These are phyloP conservation scores for Pelvicachromis taeniatus DNA, from an alignment of 2,113 vertebrate genomes.

Conservation along the genomic window DNA sequence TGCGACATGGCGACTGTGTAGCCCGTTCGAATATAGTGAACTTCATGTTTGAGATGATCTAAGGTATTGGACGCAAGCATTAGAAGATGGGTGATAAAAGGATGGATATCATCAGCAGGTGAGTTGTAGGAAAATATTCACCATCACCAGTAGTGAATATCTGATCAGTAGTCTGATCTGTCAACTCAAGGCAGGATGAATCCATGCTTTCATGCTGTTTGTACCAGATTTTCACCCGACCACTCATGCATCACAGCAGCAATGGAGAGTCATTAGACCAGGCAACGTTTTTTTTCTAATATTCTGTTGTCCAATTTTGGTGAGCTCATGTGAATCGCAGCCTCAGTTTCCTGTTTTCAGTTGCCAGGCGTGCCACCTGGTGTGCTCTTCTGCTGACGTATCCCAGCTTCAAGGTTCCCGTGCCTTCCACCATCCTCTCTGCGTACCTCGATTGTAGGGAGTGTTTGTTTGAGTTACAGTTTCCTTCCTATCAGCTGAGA, in stretches of 20 bases:
- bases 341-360: background rate
- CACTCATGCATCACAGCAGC: background rate
- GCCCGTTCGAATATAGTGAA: background rate
- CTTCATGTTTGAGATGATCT: background rate
- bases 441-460: background rate
- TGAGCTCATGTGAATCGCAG: background rate
- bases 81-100: background rate
- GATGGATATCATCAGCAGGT: background rate
- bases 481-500: background rate
- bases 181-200: background rate
- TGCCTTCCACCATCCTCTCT: background rate
- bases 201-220: background rate
- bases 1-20: background rate
- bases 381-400: background rate
- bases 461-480: background rate
- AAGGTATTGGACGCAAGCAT: background rate
- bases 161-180: background rate
- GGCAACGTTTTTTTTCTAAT: background rate
- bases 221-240: background rate
- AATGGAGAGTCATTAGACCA: background rate
- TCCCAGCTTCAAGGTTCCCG: background rate
- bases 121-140: background rate
- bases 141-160: background rate
- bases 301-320: background rate
- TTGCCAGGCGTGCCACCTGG: background rate